Evolutionary conservation across 1,140 invertebrate species (phyloP), one percentile per base, ranked within the genome.

Genomic region (Saccostrea cuccullata): DNA sequence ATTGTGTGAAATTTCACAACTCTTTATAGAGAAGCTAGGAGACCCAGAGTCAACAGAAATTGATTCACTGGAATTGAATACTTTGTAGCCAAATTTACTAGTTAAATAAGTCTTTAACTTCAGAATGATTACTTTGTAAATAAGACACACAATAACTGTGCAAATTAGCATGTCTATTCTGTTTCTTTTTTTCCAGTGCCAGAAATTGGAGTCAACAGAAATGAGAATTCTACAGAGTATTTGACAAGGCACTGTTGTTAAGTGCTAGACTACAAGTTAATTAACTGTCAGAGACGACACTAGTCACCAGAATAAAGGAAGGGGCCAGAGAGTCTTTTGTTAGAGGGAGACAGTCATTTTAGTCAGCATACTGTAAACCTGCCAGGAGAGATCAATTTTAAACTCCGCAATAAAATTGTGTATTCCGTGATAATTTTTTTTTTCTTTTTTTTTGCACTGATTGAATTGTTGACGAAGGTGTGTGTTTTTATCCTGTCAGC

Each of bases 1-100:
- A 77, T 77, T 77, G 70, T 77, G 70, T 77, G 70, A 77, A 77
- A 77, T 77, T 77, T 77, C 70, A 77, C 70, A 77, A 36, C 70
- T 77, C 70, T 77, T 30, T 77, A 36, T 26, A 64, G 47, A 67
- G 30, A 77, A 30, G 30, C 23, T 40, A 77, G 70, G 70, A 30
- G 70, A 77, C 70, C 70, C 70, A 77, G 26, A 77, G 70, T 77
- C 70, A 77, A 77, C 26, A 77, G 70, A 77, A 77, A 77, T 77
- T 77, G 70, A 77, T 77, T 77, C 70, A 30, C 26, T 77, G 70
- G 70, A 64, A 77, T 77, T 77, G 70, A 77, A 77, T 77, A 36
- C 70, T 77, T 30, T 77, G 70, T 77, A 30, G 70, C 70, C 26
- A 77, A 30, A 77, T 77, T 77, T 77, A 77, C 70, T 26, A 77